Evolutionary conservation across 2,888 invertebrate genomes (phyloP).

Genomic region (Campopleginae sp.): DNA sequence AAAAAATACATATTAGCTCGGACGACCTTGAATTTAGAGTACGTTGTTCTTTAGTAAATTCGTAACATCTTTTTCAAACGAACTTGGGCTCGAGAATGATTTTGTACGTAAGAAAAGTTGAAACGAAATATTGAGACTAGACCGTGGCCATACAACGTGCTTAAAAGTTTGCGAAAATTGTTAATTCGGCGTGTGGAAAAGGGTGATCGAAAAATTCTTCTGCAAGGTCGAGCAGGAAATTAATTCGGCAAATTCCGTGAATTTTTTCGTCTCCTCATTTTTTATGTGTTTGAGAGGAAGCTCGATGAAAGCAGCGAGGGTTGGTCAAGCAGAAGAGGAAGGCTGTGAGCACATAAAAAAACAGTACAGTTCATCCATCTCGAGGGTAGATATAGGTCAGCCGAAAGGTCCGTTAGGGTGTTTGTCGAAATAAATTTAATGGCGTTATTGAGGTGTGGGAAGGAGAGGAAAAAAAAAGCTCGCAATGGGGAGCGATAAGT

Average conservation of each 20-base stretch:
- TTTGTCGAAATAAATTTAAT: slow-evolving; percentile 11
- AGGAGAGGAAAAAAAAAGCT: not conserved
- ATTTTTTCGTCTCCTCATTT: not conserved
- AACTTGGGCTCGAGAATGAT: too few relatives aligned
- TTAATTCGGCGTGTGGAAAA: not conserved
- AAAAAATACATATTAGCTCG: too few relatives aligned
- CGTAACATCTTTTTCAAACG: too few relatives aligned
- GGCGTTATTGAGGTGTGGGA: not conserved
- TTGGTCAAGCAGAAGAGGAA: slow-evolving; percentile 6
- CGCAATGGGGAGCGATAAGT: not conserved
- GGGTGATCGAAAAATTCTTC: not conserved
- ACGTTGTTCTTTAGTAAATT: too few relatives aligned
- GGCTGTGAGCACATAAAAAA: slow-evolving; percentile 18
- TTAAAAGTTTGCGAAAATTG: too few relatives aligned
- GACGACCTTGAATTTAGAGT: too few relatives aligned
- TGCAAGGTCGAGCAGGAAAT: not conserved
- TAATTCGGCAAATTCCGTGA: not conserved
- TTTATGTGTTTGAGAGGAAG: not conserved
- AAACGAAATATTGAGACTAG: too few relatives aligned
- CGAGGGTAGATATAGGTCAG: slow-evolving; percentile 49
- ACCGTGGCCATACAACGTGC: too few relatives aligned
- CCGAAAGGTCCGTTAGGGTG: slow-evolving; percentile 15
- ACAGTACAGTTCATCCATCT: slow-evolving; percentile 14
- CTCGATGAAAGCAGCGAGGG: not conserved
- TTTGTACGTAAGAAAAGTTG: too few relatives aligned